Base-by-base conservation (phyloP, 2,797 vertebrate species). In the Urosaurus nigricauda region DNA sequence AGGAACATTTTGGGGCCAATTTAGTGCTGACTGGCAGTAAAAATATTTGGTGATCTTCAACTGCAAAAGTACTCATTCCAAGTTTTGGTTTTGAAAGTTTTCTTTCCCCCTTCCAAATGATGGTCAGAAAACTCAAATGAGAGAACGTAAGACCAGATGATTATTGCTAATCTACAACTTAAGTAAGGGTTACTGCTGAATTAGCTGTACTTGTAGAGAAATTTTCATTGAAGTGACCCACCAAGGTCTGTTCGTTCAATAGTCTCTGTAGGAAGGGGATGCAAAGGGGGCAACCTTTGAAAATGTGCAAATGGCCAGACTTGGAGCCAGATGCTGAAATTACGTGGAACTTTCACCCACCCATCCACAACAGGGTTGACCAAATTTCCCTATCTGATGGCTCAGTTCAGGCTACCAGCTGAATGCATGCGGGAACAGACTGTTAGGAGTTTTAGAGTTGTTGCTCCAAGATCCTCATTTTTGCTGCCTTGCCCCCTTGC, bases 111-210 rank as follows among this genome's bases (percentile, higher is more conserved):
- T 24, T 75, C 35, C 7, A 56, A 35, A 43, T 60, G 87, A 77
- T 85, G 16, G 12, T 6, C 84, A 73, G 19, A 86, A 11, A 12
- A 80, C 78, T 83, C 58, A 16, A 93, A 94, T 77, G 70, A 78
- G 40, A 89, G 63, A 79, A 70, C 8, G 29, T 89, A 58, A 21
- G n/a, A 71, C 51, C 24, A 90, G 84, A 32, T 74, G 68, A 77
- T 43, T 77, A 82, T 81, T 90, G 84, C 63, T 68, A 68, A 89
- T 47, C 16, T 58, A 71, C 87, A 85, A 4, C 3, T 75, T 91
- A 79, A 87, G 87, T 47, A 83, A 0, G 35, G 0, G 26, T 0
- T 79, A 85, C 86, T 88, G 74, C 60, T 88, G 86, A 9, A n/a
- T 77, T 87, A 77, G 11, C 29, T 85, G 2, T 51, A 47, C 32